Conservation (phyloP, 1,140 invertebrate species). For the Drosophila persimilis region DNA sequence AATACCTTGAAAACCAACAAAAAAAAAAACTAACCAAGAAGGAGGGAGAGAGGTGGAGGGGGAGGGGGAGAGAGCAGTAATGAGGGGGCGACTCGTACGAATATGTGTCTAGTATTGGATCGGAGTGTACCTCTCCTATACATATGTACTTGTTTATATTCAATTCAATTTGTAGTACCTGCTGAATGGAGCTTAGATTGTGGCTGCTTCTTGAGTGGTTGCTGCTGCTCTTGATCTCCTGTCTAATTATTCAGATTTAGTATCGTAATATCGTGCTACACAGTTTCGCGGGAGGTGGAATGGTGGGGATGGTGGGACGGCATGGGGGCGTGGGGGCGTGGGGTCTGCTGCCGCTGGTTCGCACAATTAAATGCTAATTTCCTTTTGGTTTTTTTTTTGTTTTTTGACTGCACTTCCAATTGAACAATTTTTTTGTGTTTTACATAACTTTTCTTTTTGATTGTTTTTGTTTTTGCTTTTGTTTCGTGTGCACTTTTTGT, state of each 20-base stretch:
- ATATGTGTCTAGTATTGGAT: conserved; percentile 5
- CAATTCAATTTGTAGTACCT: conserved; percentile 33
- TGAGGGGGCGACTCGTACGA: neutral
- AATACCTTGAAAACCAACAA: neutral
- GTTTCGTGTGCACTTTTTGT: conserved; percentile 19
- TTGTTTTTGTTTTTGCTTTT: conserved; percentile 9
- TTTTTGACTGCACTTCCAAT: conserved; percentile 43
- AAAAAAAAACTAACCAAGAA: neutral
- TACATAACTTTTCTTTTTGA: conserved; percentile 32
- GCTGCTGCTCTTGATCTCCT: conserved; percentile 14
- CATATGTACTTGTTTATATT: conserved; percentile 4
- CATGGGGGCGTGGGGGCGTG: no score
- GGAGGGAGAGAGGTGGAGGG: no score
- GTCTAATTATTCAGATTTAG: conserved; percentile 55
- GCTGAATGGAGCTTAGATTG: conserved; percentile 40
- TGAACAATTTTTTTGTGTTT: conserved; percentile 46
- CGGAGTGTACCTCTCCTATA: no score
- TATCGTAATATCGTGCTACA: conserved; percentile 14
- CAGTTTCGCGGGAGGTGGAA: conserved; percentile 16
- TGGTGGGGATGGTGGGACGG: no score
- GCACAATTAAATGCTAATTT: conserved; percentile 72
- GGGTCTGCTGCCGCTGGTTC: conserved; percentile 23
- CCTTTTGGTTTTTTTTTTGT: no score
- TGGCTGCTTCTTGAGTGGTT: conserved; percentile 29
- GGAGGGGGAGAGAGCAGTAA: conserved; percentile 10